These are phyloP conservation scores for Erythrolamprus reginae DNA, from an alignment of 2,113 vertebrate genomes.

Conservation along the genomic window DNA sequence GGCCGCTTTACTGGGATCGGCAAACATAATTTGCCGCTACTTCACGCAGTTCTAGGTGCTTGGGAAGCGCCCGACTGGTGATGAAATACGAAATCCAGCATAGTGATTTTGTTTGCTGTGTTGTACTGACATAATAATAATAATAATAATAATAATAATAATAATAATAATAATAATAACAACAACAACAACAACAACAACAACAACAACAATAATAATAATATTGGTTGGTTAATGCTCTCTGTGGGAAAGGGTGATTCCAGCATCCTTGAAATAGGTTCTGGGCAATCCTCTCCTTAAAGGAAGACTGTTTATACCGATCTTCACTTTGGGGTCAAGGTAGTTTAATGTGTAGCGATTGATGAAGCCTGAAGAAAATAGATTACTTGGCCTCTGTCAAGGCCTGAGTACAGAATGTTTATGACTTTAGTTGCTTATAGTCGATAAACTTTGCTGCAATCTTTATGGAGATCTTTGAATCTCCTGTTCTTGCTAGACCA, in stretches of 20 bases:
- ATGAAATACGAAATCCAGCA: too few relatives aligned
- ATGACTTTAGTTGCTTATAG: not conserved
- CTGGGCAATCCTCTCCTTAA: not conserved
- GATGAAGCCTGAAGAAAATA: not conserved
- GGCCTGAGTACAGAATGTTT: not conserved
- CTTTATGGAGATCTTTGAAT: not conserved
- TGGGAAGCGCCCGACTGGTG: too few relatives aligned
- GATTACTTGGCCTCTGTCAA: not conserved
- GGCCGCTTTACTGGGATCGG: too few relatives aligned
- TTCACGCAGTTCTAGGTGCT: too few relatives aligned
- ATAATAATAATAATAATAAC: too few relatives aligned
- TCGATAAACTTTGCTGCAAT: not conserved
- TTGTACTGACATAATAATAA: too few relatives aligned
- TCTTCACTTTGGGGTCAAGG: not conserved
- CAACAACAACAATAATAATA: too few relatives aligned
- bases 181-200: too few relatives aligned
- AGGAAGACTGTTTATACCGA: not conserved
- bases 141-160: too few relatives aligned
- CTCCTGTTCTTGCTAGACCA: not conserved
- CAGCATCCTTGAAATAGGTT: not conserved
- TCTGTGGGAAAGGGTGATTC: not conserved
- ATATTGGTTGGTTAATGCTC: not conserved
- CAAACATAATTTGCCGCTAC: too few relatives aligned
- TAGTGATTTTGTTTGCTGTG: too few relatives aligned
- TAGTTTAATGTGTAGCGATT: not conserved